A percentile compares a stretch with the other conserved stretches of the same genome.
Evolutionary conservation across 2,113 vertebrate genomes (phyloP).

Genomic region (Oryctolagus cuniculus): mOryCun1.1 NC_091432.1:67003001-67003500

Average conservation of each 20-base stretch:
- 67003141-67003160: slow-evolving; percentile 36
- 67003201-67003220: slow-evolving; percentile 16
- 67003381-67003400: not conserved
- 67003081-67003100: not conserved
- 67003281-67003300: not conserved
- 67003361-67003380: not conserved
- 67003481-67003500: not conserved
- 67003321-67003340: not conserved
- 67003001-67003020: no score
- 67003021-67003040: no score
- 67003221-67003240: not conserved
- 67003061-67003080: no score
- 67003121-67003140: not conserved
- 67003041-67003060: no score
- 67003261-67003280: slow-evolving; percentile 4
- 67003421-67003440: not conserved
- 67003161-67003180: not conserved
- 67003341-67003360: slow-evolving; percentile 27
- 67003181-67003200: slow-evolving; percentile 7
- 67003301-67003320: not conserved
- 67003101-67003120: not conserved
- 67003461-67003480: not conserved
- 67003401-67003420: not conserved
- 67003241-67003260: not conserved
- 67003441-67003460: slow-evolving; percentile 14